Evolutionary conservation across 2,113 vertebrate genomes (phyloP), one percentile per base, ranked within the genome.

Genomic region (Cairina moschata): DNA sequence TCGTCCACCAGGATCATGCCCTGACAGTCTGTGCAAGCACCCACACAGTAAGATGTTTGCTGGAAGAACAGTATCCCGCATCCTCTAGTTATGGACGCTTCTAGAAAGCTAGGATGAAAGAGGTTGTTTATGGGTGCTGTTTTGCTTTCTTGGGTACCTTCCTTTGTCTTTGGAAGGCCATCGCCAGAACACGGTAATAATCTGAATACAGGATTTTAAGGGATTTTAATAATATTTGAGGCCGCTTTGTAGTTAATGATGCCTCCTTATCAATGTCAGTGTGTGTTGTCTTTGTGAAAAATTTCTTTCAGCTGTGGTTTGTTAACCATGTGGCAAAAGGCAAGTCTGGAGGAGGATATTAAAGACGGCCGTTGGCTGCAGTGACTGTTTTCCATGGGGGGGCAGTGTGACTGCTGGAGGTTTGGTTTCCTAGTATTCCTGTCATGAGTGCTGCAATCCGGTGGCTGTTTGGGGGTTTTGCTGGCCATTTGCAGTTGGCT

Each of bases 361-460:
- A 17, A 44, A 77, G 7, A 23, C n/a, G 48, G n/a, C n/a, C 48
- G 31, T 21, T 77, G 4, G 13, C 22, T 68, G 28, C 28, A 20
- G 9, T 2, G 11, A 6, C 81, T 36, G 7, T 83, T 88, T 78
- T 34, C 56, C 3, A 0, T 0, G 4, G 34, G 8, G 3, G 7
- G 7, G 8, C 36, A 86, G 46, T 18, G 46, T 18, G 46, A 63
- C n/a, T 23, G 16, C 40, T 15, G 23, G 52, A 80, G 44, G 11
- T 4, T 42, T 21, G 32, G 13, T 22, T 80, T 23, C 20, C 10
- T 8, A 7, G 3, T 17, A 68, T 26, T n/a, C 22, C 15, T 34
- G 31, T 29, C 44, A 11, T 1, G 1, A 16, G 3, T 20, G 25
- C 76, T 82, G n/a, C 44, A 32, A 0, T 31, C 16, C 32, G 46